Evolutionary conservation across 2,888 invertebrate species (phyloP).

Genomic region (Allolobophora icterica): DNA sequence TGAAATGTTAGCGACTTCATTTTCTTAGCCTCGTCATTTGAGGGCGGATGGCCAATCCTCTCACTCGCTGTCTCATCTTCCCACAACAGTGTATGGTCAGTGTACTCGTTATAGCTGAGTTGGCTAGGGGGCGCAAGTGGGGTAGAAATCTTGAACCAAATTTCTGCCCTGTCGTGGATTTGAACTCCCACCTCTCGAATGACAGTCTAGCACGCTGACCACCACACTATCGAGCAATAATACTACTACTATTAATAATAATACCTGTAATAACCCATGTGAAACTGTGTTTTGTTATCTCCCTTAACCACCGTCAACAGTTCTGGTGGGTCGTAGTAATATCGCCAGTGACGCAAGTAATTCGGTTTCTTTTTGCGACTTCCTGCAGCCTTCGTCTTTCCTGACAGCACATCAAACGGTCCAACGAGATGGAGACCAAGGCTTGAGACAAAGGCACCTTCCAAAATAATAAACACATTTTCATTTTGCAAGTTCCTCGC

Average conservation of each 20-base stretch:
- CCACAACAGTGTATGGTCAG: too few relatives aligned
- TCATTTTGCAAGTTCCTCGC: background rate
- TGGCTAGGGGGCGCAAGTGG: too few relatives aligned
- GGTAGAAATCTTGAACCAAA: too few relatives aligned
- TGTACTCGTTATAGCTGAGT: too few relatives aligned
- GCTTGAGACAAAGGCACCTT: slow-evolving; percentile 72
- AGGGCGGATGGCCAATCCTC: too few relatives aligned
- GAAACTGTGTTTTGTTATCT: slow-evolving; percentile 76
- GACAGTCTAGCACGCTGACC: too few relatives aligned
- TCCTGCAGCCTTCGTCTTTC: slow-evolving; percentile 52
- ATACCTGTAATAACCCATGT: slow-evolving; percentile 84
- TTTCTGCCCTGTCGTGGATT: too few relatives aligned
- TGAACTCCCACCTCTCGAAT: too few relatives aligned
- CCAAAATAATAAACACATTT: slow-evolving; percentile 43
- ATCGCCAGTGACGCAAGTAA: slow-evolving; percentile 85
- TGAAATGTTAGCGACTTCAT: too few relatives aligned
- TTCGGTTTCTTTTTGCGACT: slow-evolving; percentile 59
- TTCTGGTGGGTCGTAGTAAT: slow-evolving; percentile 92
- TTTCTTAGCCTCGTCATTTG: too few relatives aligned
- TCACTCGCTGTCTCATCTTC: too few relatives aligned
- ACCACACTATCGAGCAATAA: too few relatives aligned
- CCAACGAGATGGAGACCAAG: slow-evolving; percentile 80
- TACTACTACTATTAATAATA: background rate
- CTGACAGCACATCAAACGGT: slow-evolving; percentile 80
- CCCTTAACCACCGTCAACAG: slow-evolving; percentile 73